Evolutionary conservation across 2,113 vertebrate species (phyloP).

Genomic region (Athene cunicularia): DNA sequence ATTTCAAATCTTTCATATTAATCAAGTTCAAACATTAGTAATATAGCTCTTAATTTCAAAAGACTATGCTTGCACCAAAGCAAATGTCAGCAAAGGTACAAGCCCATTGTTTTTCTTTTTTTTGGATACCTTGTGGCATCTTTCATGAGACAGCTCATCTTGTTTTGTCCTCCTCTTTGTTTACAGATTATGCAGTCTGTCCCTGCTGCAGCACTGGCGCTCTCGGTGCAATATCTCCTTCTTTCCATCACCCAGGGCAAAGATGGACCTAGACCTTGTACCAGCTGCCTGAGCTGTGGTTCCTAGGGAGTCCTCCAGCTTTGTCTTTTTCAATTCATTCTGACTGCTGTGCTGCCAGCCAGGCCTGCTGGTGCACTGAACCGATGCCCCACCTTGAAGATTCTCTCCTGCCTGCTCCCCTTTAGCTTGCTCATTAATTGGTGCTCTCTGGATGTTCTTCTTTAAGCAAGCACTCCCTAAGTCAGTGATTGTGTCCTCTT

Average conservation of each 20-base stretch:
- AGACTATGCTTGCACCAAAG: background rate
- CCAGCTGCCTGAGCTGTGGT: constrained; percentile 56
- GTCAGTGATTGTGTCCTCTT: background rate
- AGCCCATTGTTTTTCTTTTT: background rate
- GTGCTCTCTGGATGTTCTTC: background rate
- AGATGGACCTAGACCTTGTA: constrained; percentile 31
- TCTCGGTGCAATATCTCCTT: background rate
- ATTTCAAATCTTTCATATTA: background rate
- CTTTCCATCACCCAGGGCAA: background rate
- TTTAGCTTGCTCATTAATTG: constrained; percentile 19
- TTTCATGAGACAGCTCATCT: constrained; percentile 4
- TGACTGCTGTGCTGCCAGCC: constrained; percentile 58
- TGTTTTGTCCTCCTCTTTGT: constrained; percentile 46
- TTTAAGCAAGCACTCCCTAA: background rate
- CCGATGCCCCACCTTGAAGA: constrained; percentile 19
- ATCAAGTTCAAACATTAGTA: background rate
- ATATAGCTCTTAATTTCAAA: background rate
- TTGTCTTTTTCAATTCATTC: constrained; percentile 48
- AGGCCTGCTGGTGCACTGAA: background rate
- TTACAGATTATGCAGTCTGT: background rate
- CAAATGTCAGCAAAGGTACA: background rate
- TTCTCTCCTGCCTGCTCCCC: background rate
- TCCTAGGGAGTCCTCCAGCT: constrained; percentile 40
- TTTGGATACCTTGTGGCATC: background rate
- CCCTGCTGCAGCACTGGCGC: background rate